Base-by-base conservation (phyloP, 2,113 vertebrate genomes). In the Pholis gunnellus region DNA sequence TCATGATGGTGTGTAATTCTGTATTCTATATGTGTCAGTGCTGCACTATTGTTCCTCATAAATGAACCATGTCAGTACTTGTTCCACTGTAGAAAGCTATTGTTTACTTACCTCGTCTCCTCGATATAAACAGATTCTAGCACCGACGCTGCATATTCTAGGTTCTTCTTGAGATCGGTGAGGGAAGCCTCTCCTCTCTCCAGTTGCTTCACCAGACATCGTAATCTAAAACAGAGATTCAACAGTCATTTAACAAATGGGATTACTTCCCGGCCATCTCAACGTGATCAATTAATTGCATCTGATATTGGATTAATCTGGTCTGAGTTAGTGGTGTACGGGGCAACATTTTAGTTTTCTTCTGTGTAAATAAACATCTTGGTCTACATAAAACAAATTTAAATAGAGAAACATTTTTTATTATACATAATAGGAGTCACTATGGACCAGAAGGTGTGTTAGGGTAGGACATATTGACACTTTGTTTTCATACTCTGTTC, bases 51-150 rank as follows among this genome's bases (percentile, higher is more conserved):
- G 65, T 72, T 86, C n/a, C 61, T 20, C 61, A 27, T 60, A 75
- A 87, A 82, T 66, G 25, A 69, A 78, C 14, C 61, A 48, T 46
- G 67, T 79, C 3, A 46, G 31, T 36, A 72, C 22, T 52, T 56
- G 13, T 74, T 63, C 34, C 3, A 29, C 31, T 38, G 31, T 17
- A 11, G 22, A 27, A 6, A 59, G 46, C n/a, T 36, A 0, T 38
- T 48, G 27, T 63, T 65, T 64, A 38, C 74, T 78, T 91, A 99
- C 98, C 98, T 96, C 0, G 98, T 99, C 94, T 99, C 97, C 17
- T 99, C 98, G 42, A 98, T 97, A 92, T 99, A 99, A 25, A 99
- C 97, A 0, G 98, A 98, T 89, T 99, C 98, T 74, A 99, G 95
- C 80, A 99, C 98, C 2, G 96, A 96, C 0, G 98, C 97, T 0